Evolutionary conservation across 2,113 vertebrate species (phyloP).

Genomic region (Tautogolabrus adspersus): DNA sequence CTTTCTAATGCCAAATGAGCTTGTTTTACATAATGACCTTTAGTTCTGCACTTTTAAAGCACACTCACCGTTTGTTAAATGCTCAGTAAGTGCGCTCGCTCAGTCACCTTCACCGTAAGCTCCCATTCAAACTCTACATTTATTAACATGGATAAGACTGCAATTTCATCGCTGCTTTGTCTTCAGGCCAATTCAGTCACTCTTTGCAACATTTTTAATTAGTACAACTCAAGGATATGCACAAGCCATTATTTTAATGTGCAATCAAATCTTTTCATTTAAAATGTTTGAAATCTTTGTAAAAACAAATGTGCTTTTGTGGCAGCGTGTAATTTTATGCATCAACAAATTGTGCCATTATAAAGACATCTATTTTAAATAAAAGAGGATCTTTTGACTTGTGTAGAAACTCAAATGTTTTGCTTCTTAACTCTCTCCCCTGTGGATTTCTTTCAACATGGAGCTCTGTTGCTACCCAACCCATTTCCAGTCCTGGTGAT

Average conservation of each 20-base stretch:
- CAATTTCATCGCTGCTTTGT: conserved; percentile 10
- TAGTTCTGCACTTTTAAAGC: conserved; percentile 46
- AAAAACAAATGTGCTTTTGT: background rate
- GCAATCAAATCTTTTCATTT: background rate
- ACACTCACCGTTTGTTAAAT: conserved; percentile 10
- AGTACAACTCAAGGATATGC: background rate
- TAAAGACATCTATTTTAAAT: background rate
- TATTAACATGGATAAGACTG: conserved; percentile 21
- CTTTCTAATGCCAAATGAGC: conserved; percentile 50
- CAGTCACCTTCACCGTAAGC: conserved; percentile 41
- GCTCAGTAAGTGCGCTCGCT: conserved; percentile 18
- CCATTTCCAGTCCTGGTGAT: conserved; percentile 15
- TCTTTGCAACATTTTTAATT: background rate
- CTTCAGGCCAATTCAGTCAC: background rate
- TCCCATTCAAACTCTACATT: conserved; percentile 32
- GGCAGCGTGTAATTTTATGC: background rate
- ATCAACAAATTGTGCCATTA: background rate
- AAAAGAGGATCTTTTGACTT: background rate
- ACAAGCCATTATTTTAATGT: background rate
- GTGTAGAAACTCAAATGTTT: conserved; percentile 12
- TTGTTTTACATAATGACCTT: conserved; percentile 61
- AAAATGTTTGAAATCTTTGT: background rate
- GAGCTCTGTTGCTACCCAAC: conserved; percentile 6
- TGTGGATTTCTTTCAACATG: conserved; percentile 5
- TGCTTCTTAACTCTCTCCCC: conserved; percentile 15